A percentile compares a stretch with the other conserved stretches of the same genome.
Conservation (phyloP, 2,797 vertebrate species). For the Eutrigla gurnardus region DNA sequence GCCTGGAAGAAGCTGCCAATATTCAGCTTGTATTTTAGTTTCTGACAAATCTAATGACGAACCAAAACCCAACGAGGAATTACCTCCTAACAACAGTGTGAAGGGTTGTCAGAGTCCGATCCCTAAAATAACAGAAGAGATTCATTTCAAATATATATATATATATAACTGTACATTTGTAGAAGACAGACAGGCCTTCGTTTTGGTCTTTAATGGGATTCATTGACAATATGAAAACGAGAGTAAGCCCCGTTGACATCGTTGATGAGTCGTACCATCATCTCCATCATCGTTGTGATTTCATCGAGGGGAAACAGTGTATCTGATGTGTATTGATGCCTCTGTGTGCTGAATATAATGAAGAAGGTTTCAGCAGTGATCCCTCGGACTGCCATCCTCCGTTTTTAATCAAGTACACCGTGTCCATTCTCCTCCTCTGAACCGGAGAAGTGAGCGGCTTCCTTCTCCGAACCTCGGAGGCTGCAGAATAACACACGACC, state of each 20-base stretch:
- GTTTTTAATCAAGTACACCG: conserved; percentile 47
- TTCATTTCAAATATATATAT: not conserved
- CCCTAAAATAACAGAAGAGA: not conserved
- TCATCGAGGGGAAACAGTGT: conserved; percentile 12
- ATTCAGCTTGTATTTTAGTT: not conserved
- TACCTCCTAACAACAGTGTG: not conserved
- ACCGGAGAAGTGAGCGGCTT: conserved; percentile 17
- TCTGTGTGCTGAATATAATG: conserved; percentile 1
- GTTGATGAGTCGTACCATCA: conserved; percentile 1
- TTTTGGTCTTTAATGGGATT: conserved; percentile 4
- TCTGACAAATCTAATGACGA: not conserved
- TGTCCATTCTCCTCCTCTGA: conserved; percentile 19
- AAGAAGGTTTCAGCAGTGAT: conserved; percentile 22
- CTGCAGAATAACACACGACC: conserved; percentile 26
- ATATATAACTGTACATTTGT: not conserved
- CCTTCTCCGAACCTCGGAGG: conserved; percentile 13
- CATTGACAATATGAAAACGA: not conserved
- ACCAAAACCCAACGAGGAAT: not conserved
- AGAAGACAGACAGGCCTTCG: not conserved
- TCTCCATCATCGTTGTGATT: conserved; percentile 1
- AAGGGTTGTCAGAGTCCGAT: not conserved
- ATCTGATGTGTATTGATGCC: conserved; percentile 21
- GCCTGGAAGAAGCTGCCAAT: not conserved
- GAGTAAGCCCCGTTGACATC: not conserved
- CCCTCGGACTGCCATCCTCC: conserved; percentile 1